phyloP scores from a whole-genome alignment of 2,888 invertebrate genomes.

The Chaetogeoica ovagalla region DNA sequence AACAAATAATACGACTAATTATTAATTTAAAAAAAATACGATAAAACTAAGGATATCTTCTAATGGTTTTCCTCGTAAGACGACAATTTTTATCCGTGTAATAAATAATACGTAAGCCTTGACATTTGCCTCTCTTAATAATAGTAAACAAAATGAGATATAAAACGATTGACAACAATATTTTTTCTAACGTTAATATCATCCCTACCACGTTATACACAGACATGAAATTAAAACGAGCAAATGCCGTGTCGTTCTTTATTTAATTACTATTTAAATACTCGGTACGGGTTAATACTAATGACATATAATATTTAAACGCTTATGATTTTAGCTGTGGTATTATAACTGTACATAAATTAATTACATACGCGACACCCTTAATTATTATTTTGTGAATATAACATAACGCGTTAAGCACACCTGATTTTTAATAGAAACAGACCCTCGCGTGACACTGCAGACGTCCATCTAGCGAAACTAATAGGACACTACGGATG shows the following conservation, averaged over 20 bases:
- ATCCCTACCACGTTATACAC: too few relatives aligned
- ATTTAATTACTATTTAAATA: too few relatives aligned
- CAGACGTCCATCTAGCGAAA: constrained; percentile 38
- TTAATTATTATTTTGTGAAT: constrained; percentile 14
- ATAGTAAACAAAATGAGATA: neutral
- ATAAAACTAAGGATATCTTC: neutral
- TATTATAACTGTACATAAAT: neutral
- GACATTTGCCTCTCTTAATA: neutral
- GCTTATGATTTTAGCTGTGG: neutral
- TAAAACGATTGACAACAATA: neutral
- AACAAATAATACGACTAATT: neutral
- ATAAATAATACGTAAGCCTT: constrained; percentile 15
- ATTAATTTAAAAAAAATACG: neutral
- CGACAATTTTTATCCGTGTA: constrained; percentile 1
- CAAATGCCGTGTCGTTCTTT: too few relatives aligned
- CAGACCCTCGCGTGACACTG: constrained; percentile 21
- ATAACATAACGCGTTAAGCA: neutral
- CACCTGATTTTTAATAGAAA: constrained; percentile 25
- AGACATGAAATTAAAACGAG: too few relatives aligned
- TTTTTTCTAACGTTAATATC: neutral
- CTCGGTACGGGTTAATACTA: too few relatives aligned
- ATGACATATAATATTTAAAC: neutral
- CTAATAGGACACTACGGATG: constrained; percentile 33
- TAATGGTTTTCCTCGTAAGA: constrained; percentile 7
- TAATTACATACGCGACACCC: neutral